Conservation (phyloP, 2,113 vertebrate species). For the Tichodroma muraria region DNA sequence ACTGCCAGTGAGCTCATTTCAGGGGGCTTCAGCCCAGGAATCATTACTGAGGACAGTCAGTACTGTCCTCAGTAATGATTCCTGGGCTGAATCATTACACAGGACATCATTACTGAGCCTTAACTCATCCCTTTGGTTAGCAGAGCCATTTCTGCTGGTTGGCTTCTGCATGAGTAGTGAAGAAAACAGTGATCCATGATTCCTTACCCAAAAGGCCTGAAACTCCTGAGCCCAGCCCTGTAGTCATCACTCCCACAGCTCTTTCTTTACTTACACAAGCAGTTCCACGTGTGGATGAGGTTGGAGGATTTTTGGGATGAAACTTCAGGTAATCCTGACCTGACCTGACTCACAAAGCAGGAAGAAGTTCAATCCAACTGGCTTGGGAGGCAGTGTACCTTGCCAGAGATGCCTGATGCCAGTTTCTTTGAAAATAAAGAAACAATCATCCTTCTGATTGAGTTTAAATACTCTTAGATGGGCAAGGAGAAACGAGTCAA, state of each 20-base stretch:
- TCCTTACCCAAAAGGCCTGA: background rate
- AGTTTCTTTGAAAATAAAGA: constrained; percentile 23
- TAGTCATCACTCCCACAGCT: background rate
- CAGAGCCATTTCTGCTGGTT: background rate
- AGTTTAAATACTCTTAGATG: background rate
- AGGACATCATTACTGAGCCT: background rate
- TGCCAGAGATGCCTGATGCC: constrained; percentile 9
- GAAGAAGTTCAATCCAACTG: constrained; percentile 14
- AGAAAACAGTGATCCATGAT: background rate
- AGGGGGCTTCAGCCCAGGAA: background rate
- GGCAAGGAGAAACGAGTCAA: background rate
- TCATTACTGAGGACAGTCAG: too few species aligned
- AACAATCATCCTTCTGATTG: constrained; percentile 20
- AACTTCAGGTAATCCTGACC: constrained; percentile 34
- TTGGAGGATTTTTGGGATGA: background rate
- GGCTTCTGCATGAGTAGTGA: background rate
- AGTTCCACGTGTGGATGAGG: background rate
- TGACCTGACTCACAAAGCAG: background rate
- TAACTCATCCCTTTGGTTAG: background rate
- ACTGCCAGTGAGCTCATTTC: background rate
- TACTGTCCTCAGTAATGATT: too few species aligned
- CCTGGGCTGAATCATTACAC: too few species aligned
- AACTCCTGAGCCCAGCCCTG: background rate
- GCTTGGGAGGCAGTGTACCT: background rate
- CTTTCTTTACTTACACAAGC: background rate